phyloP scores from a whole-genome alignment of 2,888 invertebrate species.

The Vanessa cardui region DNA sequence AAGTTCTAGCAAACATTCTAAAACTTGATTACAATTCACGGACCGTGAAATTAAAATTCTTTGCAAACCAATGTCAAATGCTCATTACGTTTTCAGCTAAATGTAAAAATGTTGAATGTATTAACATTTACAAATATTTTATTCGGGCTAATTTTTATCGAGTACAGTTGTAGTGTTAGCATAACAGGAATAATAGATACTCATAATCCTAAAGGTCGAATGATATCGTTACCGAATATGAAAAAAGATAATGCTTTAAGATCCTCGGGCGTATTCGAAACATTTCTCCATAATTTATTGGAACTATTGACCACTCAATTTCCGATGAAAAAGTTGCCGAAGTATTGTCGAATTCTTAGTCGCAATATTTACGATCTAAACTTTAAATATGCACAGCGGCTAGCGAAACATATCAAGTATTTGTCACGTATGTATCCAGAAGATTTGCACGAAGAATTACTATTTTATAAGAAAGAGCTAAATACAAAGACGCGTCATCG shows the following conservation, averaged over 20 bases:
- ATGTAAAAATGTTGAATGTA: conserved; percentile 21
- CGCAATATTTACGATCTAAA: conserved; percentile 46
- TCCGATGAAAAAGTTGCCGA: conserved; percentile 48
- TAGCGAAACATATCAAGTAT: conserved; percentile 49
- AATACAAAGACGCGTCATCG: conserved; percentile 42
- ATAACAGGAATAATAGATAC: conserved; percentile 32
- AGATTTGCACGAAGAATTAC: conserved; percentile 49
- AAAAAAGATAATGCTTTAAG: conserved; percentile 25
- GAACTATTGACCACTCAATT: conserved; percentile 49
- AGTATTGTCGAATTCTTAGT: conserved; percentile 50
- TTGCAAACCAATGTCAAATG: not conserved
- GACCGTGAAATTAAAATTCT: conserved; percentile 38
- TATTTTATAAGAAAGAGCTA: conserved; percentile 45
- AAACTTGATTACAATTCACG: conserved; percentile 37
- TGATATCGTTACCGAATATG: conserved; percentile 25
- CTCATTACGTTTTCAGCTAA: not conserved
- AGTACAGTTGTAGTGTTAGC: conserved; percentile 19
- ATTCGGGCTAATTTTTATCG: conserved; percentile 11
- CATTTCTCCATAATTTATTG: conserved; percentile 54
- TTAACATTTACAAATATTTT: conserved; percentile 6
- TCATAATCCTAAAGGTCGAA: conserved; percentile 20
- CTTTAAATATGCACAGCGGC: conserved; percentile 45
- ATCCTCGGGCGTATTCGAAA: conserved; percentile 54
- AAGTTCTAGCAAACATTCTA: not conserved
- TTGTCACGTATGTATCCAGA: conserved; percentile 49